Conservation (phyloP, 2,797 vertebrate species). For the Nannoperca obscura region DNA sequence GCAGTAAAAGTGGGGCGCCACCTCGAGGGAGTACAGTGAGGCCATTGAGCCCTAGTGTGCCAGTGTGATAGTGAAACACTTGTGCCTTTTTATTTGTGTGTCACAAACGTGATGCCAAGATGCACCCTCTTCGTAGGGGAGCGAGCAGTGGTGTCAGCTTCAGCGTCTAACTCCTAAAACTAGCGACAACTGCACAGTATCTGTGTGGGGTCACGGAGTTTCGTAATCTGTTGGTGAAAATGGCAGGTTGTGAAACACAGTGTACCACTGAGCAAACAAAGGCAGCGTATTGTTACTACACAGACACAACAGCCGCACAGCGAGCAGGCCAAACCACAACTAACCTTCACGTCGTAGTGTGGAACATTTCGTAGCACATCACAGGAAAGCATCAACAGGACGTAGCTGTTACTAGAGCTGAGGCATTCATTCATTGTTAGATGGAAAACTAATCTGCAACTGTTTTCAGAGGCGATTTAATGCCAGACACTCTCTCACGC, state of each 20-base stretch:
- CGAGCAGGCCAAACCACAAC: slow-evolving; percentile 12
- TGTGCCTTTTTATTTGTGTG: slow-evolving; percentile 26
- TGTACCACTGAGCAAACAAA: slow-evolving; percentile 41
- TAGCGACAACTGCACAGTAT: slow-evolving; percentile 2
- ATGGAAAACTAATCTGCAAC: neutral
- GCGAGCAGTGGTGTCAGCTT: neutral
- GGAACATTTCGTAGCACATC: slow-evolving; percentile 37
- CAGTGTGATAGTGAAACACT: slow-evolving; percentile 46
- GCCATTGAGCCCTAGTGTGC: slow-evolving; percentile 60
- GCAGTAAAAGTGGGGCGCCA: slow-evolving; percentile 75
- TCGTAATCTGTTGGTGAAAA: slow-evolving; percentile 56
- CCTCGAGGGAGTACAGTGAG: slow-evolving; percentile 63
- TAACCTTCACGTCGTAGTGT: slow-evolving; percentile 15
- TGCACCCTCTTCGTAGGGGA: neutral
- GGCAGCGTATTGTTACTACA: slow-evolving; percentile 30
- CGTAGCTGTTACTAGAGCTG: neutral
- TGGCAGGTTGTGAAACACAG: slow-evolving; percentile 54
- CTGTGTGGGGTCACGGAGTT: slow-evolving; percentile 47
- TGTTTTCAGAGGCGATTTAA: neutral
- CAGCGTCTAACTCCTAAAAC: neutral
- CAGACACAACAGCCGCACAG: slow-evolving; percentile 30
- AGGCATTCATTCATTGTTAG: neutral
- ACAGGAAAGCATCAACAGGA: slow-evolving; percentile 39
- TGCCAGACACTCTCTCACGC: neutral
- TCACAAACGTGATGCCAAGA: slow-evolving; percentile 6